A percentile compares a stretch with the other conserved stretches of the same genome.
phyloP scores from a whole-genome alignment of 2,113 vertebrate genomes.

The Muscicapa adusta region DNA sequence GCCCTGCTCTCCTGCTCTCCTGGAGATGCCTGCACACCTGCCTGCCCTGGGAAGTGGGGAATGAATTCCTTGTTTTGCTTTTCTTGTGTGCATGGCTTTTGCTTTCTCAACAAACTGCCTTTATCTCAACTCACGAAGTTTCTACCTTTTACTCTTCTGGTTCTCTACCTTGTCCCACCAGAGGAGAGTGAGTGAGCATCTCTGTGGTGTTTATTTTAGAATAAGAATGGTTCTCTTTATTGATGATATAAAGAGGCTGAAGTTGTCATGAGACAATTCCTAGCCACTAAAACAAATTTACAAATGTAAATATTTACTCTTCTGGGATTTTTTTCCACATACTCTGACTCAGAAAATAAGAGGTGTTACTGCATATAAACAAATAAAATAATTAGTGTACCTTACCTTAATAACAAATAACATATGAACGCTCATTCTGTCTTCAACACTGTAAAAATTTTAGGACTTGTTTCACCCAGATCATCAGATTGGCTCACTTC shows the following conservation, averaged over 20 bases:
- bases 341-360: not conserved
- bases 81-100: not conserved
- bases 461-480: not conserved
- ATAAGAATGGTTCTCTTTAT: not conserved
- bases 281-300: not conserved
- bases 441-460: not conserved
- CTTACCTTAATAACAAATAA: not conserved
- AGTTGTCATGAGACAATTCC: not conserved
- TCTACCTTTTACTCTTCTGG: not conserved
- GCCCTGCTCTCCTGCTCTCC: no score
- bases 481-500: not conserved
- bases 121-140: accelerated
- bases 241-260: not conserved
- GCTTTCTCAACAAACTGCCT: not conserved
- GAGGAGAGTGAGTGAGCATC: accelerated
- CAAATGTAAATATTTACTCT: not conserved
- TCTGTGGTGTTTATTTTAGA: not conserved
- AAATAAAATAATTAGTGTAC: not conserved
- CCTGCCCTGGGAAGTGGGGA: not conserved
- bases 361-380: not conserved
- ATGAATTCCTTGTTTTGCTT: not conserved
- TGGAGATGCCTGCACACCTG: not conserved
- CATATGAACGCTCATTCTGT: not conserved
- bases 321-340: not conserved
- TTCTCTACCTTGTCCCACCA: accelerated